Percentiles rank a stretch among this genome's conserved stretches.
phyloP scores from a whole-genome alignment of 2,888 invertebrate species.

The Siphlonurus alternatus region DNA sequence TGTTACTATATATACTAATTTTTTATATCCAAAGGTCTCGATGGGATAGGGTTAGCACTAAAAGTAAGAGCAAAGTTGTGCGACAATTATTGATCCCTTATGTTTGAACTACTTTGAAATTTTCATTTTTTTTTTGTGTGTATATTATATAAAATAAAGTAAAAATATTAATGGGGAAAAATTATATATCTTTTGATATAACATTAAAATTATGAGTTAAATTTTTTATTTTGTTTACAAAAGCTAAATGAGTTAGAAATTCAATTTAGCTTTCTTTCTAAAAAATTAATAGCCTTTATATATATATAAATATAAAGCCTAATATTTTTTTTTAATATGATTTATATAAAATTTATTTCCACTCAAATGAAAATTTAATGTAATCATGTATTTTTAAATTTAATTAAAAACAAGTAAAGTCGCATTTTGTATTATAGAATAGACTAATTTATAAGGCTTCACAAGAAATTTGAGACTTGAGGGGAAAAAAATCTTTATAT shows the following conservation, averaged over 20 bases:
- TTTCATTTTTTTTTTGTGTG: too few species aligned
- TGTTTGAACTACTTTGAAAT: not conserved
- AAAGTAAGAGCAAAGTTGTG: not conserved
- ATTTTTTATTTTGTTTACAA: not conserved
- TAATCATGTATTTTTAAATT: not conserved
- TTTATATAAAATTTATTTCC: not conserved
- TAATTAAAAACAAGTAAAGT: not conserved
- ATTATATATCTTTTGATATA: not conserved
- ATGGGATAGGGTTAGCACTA: not conserved
- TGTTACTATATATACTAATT: not conserved
- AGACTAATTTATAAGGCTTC: too few species aligned
- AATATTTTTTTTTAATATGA: not conserved
- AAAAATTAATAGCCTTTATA: too few species aligned
- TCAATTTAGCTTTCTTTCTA: not conserved
- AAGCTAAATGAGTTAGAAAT: not conserved
- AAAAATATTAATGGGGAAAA: not conserved
- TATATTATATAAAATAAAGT: not conserved
- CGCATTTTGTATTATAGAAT: too few species aligned
- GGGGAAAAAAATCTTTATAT: too few species aligned
- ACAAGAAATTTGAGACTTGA: too few species aligned
- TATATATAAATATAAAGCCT: not conserved
- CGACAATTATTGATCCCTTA: not conserved
- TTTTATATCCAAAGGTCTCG: not conserved
- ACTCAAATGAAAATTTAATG: not conserved
- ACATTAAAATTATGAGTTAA: not conserved